Evolutionary conservation across 37 sponge, comb jelly and placozoan species (phyloP), one percentile per base, ranked within the genome.

Genomic region (Tethya wilhelma): DNA sequence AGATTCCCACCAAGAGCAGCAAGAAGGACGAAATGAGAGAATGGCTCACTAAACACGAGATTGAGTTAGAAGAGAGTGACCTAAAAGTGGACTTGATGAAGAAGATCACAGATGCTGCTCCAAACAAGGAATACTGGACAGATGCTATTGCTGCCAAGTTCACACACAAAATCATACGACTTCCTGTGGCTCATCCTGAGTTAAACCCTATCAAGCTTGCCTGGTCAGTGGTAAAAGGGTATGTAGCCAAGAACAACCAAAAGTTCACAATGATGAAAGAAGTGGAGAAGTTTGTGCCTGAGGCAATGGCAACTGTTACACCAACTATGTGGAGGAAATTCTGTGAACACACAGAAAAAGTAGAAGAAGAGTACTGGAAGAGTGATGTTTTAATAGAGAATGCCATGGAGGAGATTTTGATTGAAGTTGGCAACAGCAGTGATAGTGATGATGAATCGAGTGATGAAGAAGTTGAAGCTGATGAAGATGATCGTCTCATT

Each of bases 131-230:
- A n/a, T 17, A 64, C 29, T 44, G 9, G 32, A 74, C 39, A 29
- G 67, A 81, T 77, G 73, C 73, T 59, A 12, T 58, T 38, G 73
- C 73, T 20, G 20, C 5, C 5, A 28, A 30, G 23, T 6, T 38
- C 19, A 67, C 43, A 5, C 73, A 74, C 69, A 38, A 4, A 25
- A 67, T 81, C 11, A 3, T 81, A 44, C 38, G 73, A 11, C 49
- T 65, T 3, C 83, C 83, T 28, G 40, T 74, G 12, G 72, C 56
- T 30, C 83, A 81, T 28, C 69, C 67, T 55, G 83, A 74, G 31
- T 36, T 74, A 17, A 81, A 81, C 38, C 83, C 83, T 7, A 81
- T 81, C 36, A 73, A 81, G 71, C 31, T 81, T 14, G 83, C 69
- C 7, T 81, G 83, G 83, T 34, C 83, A n/a, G 11, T n/a, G 29